phyloP scores from a whole-genome alignment of 1,140 invertebrate genomes.

The Leptopilina boulardi region DNA sequence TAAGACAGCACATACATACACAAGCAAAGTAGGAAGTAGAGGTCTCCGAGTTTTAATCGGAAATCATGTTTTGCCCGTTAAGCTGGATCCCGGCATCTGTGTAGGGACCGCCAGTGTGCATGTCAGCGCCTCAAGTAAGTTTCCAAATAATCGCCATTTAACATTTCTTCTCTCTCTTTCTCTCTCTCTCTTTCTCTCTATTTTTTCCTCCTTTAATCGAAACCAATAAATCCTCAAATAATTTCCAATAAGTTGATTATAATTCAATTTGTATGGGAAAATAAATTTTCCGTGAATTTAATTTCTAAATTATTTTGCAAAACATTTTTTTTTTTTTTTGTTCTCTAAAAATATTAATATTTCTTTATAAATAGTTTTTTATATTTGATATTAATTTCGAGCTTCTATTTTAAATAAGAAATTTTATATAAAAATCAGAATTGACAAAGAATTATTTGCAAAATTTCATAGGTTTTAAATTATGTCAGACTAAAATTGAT shows the following conservation, averaged over 20 bases:
- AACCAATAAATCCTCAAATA: conserved; percentile 11
- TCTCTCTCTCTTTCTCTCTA: conserved; percentile 48
- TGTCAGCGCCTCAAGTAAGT: conserved; percentile 66
- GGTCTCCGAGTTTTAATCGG: conserved; percentile 66
- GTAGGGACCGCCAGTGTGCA: conserved; percentile 58
- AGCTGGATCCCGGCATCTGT: conserved; percentile 62
- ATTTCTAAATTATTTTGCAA: no score
- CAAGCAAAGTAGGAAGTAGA: conserved; percentile 59
- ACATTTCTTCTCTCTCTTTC: conserved; percentile 47
- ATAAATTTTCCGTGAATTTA: no score
- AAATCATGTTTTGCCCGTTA: conserved; percentile 66
- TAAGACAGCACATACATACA: conserved; percentile 59
- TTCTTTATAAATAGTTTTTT: no score
- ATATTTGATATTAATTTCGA: no score
- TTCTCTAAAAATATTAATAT: no score
- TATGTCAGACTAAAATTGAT: no score
- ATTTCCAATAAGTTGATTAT: neutral
- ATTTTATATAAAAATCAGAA: no score
- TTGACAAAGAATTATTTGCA: no score
- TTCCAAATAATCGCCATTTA: conserved; percentile 36
- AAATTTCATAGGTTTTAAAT: no score
- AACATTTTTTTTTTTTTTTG: no score
- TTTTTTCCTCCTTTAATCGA: conserved; percentile 15
- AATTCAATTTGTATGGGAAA: no score
- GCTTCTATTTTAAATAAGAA: no score